Conservation (phyloP, 2,888 invertebrate species). For the Hypomecis punctinalis region DNA sequence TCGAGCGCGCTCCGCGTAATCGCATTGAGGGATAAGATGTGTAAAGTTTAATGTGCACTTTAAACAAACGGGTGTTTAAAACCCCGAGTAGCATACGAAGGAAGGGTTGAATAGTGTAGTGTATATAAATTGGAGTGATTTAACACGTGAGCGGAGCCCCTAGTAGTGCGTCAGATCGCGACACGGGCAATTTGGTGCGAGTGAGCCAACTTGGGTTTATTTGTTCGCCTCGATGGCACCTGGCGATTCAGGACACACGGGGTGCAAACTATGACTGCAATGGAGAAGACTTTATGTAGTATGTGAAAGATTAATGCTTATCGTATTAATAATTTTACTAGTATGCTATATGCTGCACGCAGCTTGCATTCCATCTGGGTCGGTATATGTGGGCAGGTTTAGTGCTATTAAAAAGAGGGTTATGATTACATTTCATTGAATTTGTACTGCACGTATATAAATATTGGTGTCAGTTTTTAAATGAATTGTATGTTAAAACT, state of each 20-base stretch:
- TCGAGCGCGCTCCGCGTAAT: constrained; percentile 53
- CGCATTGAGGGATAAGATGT: constrained; percentile 55
- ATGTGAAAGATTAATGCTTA: neutral
- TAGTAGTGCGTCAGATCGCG: constrained; percentile 76
- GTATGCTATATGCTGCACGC: neutral
- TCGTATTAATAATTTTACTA: neutral
- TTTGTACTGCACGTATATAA: too few relatives aligned
- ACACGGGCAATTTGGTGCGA: constrained; percentile 80
- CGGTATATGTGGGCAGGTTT: too few relatives aligned
- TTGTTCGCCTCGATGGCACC: constrained; percentile 70
- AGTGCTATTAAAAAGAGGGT: too few relatives aligned
- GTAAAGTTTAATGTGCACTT: constrained; percentile 56
- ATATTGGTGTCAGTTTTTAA: too few relatives aligned
- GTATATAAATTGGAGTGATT: constrained; percentile 73
- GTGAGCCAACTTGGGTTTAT: constrained; percentile 69
- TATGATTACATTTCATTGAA: too few relatives aligned
- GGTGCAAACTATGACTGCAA: constrained; percentile 50
- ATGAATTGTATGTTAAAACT: too few relatives aligned
- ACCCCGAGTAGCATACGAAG: constrained; percentile 43
- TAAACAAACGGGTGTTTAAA: constrained; percentile 60
- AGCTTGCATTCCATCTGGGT: too few relatives aligned
- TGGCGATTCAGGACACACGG: constrained; percentile 68
- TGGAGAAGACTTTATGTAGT: constrained; percentile 48
- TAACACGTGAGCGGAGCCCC: constrained; percentile 75
- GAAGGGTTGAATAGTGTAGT: constrained; percentile 61